These are phyloP conservation scores for Albula goreensis DNA, from an alignment of 2,113 vertebrate species.

Conservation along the genomic window DNA sequence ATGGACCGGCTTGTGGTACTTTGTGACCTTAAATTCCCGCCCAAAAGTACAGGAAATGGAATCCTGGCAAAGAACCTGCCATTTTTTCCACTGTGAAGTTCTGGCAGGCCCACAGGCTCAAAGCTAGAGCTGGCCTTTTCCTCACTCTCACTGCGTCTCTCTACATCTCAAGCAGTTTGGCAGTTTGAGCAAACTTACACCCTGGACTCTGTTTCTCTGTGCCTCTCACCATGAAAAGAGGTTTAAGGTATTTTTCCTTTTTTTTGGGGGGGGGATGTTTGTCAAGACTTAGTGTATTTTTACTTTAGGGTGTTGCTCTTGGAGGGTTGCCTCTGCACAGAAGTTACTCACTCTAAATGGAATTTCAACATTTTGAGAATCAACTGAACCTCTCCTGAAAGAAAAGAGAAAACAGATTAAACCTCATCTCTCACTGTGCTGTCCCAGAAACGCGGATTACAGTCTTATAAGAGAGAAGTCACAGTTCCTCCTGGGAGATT, in stretches of 20 bases:
- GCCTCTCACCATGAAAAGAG: neutral
- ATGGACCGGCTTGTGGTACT: neutral
- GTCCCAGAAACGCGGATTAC: neutral
- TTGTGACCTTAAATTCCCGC: neutral
- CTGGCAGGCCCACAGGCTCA: neutral
- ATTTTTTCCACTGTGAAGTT: neutral
- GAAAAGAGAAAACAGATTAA: neutral
- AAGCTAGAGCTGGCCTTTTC: neutral
- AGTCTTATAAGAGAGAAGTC: neutral
- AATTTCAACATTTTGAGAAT: slow-evolving; percentile 12
- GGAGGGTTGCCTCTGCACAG: slow-evolving; percentile 1
- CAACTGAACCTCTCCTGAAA: slow-evolving; percentile 9
- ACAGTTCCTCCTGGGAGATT: neutral
- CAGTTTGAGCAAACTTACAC: neutral
- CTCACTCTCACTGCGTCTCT: neutral
- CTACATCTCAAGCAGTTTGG: neutral
- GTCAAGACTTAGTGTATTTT: neutral
- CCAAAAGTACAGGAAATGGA: slow-evolving; percentile 14
- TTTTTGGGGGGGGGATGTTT: neutral
- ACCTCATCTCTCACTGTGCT: neutral
- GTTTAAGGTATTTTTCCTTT: slow-evolving; percentile 11
- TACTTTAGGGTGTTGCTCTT: neutral
- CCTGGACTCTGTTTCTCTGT: neutral
- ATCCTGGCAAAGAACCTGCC: neutral
- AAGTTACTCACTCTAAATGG: slow-evolving; percentile 10